Percentiles rank a stretch among this genome's conserved stretches.
phyloP scores from a whole-genome alignment of 2,797 vertebrate genomes.

The Gallinago solitaria region DNA sequence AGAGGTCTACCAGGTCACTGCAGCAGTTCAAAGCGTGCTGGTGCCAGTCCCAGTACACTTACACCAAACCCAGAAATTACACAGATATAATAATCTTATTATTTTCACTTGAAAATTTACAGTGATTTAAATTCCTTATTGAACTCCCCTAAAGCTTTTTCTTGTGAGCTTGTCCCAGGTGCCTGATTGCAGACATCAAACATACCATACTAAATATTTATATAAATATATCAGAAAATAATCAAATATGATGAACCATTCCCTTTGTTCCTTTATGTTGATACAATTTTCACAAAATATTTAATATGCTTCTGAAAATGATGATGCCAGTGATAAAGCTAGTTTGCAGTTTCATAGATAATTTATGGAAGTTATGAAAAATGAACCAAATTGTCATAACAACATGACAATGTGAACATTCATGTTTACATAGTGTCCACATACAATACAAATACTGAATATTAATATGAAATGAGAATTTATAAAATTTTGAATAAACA shows the following conservation, averaged over 20 bases:
- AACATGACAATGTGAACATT: constrained; percentile 82
- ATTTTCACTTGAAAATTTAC: constrained; percentile 22
- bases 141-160: constrained; percentile 26
- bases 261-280: constrained; percentile 72
- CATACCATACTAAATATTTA: constrained; percentile 64
- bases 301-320: constrained; percentile 79
- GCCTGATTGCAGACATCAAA: constrained; percentile 62
- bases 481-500: constrained; percentile 54
- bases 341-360: constrained; percentile 80
- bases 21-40: background rate
- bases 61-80: background rate
- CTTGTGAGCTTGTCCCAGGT: constrained; percentile 49
- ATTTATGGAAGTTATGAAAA: constrained; percentile 81
- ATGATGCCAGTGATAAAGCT: constrained; percentile 77
- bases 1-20: constrained; percentile 32
- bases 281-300: constrained; percentile 73
- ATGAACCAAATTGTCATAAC: constrained; percentile 83
- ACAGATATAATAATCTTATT: constrained; percentile 11
- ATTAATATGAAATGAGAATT: constrained; percentile 79
- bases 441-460: constrained; percentile 76
- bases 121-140: constrained; percentile 34
- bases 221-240: constrained; percentile 73
- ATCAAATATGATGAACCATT: constrained; percentile 66
- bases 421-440: constrained; percentile 77
- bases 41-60: background rate